A percentile compares a stretch with the other conserved stretches of the same genome.
phyloP scores from a whole-genome alignment of 2,888 invertebrate species.

The Heteromyza rotundicornis region DNA sequence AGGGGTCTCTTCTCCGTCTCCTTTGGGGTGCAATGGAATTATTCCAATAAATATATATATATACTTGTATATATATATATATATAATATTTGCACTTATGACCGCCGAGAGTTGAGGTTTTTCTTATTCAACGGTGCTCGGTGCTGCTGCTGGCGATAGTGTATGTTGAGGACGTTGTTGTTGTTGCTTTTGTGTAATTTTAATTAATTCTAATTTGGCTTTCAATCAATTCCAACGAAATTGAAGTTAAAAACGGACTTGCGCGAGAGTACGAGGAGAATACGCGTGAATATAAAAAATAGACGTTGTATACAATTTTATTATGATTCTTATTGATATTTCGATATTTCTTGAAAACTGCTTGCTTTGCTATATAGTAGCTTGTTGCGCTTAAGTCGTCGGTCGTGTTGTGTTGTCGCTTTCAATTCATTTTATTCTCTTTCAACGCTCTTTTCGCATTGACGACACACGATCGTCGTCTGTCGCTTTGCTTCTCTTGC shows the following conservation, averaged over 20 bases:
- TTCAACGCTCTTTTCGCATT: not conserved
- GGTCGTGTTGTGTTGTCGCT: conserved; percentile 3
- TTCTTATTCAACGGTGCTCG: not conserved
- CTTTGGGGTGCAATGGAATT: too few species aligned
- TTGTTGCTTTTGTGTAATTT: too few species aligned
- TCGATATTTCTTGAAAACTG: not conserved
- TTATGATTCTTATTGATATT: conserved; percentile 9
- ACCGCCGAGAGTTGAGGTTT: too few species aligned
- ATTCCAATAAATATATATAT: too few species aligned
- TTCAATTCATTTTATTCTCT: conserved; percentile 8
- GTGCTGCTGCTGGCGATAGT: not conserved
- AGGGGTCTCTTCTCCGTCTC: too few species aligned
- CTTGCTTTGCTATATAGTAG: not conserved
- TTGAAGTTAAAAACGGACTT: not conserved
- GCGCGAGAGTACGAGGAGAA: not conserved
- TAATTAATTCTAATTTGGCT: conserved; percentile 15
- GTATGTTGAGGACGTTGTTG: not conserved
- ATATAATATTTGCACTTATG: too few species aligned
- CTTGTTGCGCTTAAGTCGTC: not conserved
- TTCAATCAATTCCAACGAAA: conserved; percentile 10
- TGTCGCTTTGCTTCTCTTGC: conserved; percentile 9
- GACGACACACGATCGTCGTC: conserved; percentile 1
- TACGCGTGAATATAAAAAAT: conserved; percentile 1
- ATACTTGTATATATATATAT: too few species aligned
- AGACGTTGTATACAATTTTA: not conserved